phyloP scores from a whole-genome alignment of 2,888 invertebrate species.

The Rapana venosa region DNA sequence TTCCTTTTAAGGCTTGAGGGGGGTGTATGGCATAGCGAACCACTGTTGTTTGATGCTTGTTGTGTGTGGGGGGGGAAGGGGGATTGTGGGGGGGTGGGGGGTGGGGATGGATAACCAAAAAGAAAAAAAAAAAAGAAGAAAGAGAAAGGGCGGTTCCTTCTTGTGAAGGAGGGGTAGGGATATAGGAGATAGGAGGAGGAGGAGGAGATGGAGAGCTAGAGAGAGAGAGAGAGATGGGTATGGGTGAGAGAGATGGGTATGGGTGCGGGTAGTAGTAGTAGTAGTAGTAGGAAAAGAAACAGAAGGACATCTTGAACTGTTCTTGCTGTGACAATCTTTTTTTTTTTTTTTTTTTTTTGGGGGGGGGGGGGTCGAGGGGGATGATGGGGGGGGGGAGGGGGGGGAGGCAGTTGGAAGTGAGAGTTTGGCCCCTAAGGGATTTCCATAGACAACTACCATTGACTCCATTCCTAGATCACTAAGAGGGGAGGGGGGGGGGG shows the following conservation, averaged over 20 bases:
- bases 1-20: not conserved
- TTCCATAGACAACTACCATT: not conserved
- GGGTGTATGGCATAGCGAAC: not conserved
- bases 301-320: conserved; percentile 24
- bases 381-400: no score
- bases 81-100: no score
- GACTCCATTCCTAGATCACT: not conserved
- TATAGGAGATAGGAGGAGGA: not conserved
- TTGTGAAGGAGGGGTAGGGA: not conserved
- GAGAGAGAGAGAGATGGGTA: not conserved
- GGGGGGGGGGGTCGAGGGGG: no score
- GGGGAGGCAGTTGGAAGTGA: no score
- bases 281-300: not conserved
- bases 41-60: conserved; percentile 36
- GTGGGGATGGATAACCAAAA: no score
- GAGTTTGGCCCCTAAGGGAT: not conserved
- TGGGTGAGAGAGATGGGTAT: not conserved
- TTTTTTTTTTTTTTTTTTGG: not conserved
- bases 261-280: not conserved
- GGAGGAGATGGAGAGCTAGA: conserved; percentile 3
- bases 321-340: not conserved
- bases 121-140: no score
- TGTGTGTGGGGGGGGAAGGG: not conserved
- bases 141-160: conserved; percentile 29
- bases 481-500: no score